These are phyloP conservation scores for Rhadinocentrus ornatus DNA, from an alignment of 2,797 vertebrate genomes.

Conservation along the genomic window DNA sequence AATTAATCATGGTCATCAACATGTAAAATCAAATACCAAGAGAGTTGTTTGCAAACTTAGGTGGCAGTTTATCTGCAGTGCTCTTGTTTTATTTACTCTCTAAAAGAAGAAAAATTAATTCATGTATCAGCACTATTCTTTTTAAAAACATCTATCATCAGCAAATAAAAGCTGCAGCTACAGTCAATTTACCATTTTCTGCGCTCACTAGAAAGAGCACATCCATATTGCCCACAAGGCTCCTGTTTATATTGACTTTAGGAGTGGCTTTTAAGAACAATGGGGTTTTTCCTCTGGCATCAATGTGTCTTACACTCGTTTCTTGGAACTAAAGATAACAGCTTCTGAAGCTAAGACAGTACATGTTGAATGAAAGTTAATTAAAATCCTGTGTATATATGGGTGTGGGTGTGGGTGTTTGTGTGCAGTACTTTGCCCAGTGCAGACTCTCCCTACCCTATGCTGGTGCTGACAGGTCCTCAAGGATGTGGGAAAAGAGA, in stretches of 20 bases:
- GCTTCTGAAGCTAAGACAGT: constrained; percentile 2
- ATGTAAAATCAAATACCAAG: constrained; percentile 13
- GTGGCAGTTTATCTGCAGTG: constrained; percentile 36
- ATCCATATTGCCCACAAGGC: constrained; percentile 48
- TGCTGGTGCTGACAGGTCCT: constrained; percentile 91
- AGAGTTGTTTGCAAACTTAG: constrained; percentile 30
- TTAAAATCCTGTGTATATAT: constrained; percentile 20
- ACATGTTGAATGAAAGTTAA: constrained; percentile 13
- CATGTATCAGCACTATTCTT: constrained; percentile 59
- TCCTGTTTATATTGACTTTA: constrained; percentile 46
- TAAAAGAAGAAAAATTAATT: constrained; percentile 37
- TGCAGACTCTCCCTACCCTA: constrained; percentile 87
- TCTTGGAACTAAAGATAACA: constrained; percentile 3
- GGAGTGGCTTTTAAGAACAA: constrained; percentile 27
- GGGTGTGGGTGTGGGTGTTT: constrained; percentile 38
- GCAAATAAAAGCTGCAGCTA: constrained; percentile 64
- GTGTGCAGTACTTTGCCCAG: constrained; percentile 87
- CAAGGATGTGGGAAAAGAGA: constrained; percentile 90
- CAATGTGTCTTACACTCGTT: constrained; percentile 26
- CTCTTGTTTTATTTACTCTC: constrained; percentile 31
- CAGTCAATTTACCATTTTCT: constrained; percentile 56
- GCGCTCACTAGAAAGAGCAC: constrained; percentile 44
- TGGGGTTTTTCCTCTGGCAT: constrained; percentile 22
- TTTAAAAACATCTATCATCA: constrained; percentile 66
- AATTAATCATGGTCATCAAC: constrained; percentile 9